phyloP scores from a whole-genome alignment of 2,113 vertebrate genomes.

The Porphyrio hochstetteri region DNA sequence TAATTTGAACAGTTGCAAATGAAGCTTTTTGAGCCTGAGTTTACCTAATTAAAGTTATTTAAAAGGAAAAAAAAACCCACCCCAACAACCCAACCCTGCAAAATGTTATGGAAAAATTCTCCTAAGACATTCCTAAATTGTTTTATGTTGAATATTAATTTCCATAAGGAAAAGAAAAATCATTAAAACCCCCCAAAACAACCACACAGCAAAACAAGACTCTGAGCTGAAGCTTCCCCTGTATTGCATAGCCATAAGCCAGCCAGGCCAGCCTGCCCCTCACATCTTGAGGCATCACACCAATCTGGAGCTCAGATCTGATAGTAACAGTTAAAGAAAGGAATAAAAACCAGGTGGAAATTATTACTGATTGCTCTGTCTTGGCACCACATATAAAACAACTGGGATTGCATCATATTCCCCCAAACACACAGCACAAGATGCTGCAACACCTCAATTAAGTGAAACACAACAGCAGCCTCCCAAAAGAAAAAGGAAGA shows the following conservation, averaged over 20 bases:
- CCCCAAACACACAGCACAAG: background rate
- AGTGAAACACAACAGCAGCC: background rate
- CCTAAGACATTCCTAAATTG: background rate
- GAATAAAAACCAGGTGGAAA: background rate
- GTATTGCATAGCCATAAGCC: background rate
- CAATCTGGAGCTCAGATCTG: background rate
- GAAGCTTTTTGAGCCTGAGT: background rate
- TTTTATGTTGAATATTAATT: background rate
- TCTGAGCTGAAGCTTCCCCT: background rate
- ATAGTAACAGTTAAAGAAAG: background rate
- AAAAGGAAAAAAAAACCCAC: background rate
- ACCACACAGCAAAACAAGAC: background rate
- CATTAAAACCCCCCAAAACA: background rate
- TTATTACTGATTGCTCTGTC: background rate
- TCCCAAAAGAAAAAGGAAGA: background rate
- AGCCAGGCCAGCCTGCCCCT: background rate
- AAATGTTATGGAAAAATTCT: background rate
- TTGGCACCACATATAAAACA: background rate
- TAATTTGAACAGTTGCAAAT: background rate
- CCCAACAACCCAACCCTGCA: background rate
- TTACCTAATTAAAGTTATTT: background rate
- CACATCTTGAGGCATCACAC: background rate
- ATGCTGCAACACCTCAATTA: background rate
- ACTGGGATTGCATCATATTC: background rate
- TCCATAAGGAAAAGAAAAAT: background rate